Evolutionary conservation across 2,888 invertebrate genomes (phyloP), one percentile per base, ranked within the genome.

Genomic region (Leucophenga montana): DNA sequence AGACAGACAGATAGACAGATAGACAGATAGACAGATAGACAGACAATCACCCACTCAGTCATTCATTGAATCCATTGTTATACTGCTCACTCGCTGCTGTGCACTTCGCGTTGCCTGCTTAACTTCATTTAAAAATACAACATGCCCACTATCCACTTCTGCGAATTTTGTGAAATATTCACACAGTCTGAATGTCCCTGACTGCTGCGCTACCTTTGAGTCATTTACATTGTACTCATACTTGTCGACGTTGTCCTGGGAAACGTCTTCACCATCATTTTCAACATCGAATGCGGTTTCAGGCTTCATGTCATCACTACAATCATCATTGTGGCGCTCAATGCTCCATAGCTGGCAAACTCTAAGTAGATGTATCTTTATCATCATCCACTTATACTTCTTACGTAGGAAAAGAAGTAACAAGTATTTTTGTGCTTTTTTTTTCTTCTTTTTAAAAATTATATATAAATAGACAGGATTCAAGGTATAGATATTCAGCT

Each of bases 171-270:
- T 33, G 33, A 33, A 33, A 33, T 33, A 33, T 33, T 33, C 48
- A 48, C 6, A 48, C 48, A 48, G 48, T 8, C 62, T 44, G 62
- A 44, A 8, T 66, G 66, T 53, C 31, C 16, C 31, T n/a, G 27
- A 9, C 18, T 66, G 53, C 66, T 53, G 16, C 33, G 73, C 69
- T 73, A 76, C 73, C 76, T 75, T 59, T 71, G 76, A 68, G 73
- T 70, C 76, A 76, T 76, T 75, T 76, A 76, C 73, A 75, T 76
- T 73, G 70, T 71, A 65, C 57, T 54, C 66, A 72, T 68, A 71
- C 71, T 71, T 54, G 53, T 71, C 75, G 68, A 70, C 66, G 66
- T 67, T 72, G 75, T 68, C 75, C 61, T 62, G 61, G 61, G 61
- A 59, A 59, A 70, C 70, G 59, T 66, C 71, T 66, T 39, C 39